Conservation (phyloP, 2,113 vertebrate species). For the Planiliza haematocheilus region DNA sequence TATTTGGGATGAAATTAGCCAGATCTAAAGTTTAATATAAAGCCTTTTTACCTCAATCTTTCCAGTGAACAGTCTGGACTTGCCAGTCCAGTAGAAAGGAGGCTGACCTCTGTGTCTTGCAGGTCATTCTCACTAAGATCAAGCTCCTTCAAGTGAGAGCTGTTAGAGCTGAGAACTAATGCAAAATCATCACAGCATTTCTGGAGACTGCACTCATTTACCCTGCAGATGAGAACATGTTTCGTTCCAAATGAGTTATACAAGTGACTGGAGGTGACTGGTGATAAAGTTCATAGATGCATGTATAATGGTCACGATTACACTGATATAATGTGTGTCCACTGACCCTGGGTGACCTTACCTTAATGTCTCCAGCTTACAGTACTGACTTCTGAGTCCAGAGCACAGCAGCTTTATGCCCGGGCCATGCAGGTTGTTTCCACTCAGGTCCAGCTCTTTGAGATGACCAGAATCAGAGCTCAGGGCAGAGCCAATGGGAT, state of each 20-base stretch:
- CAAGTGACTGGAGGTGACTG: too few species aligned
- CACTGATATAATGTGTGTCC: not conserved
- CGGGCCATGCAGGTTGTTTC: constrained; percentile 50
- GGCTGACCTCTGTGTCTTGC: constrained; percentile 29
- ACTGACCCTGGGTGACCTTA: not conserved
- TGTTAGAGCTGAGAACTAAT: constrained; percentile 15
- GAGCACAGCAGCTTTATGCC: constrained; percentile 42
- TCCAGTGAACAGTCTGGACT: constrained; percentile 28
- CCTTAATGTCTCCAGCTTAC: constrained; percentile 54
- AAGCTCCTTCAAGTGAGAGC: constrained; percentile 23
- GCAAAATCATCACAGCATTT: constrained; percentile 38
- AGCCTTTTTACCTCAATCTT: constrained; percentile 21
- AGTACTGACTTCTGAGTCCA: constrained; percentile 36
- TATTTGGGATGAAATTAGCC: too few species aligned
- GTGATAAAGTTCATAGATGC: not conserved
- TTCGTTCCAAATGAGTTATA: not conserved
- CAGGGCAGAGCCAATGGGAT: constrained; percentile 42
- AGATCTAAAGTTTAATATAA: not conserved
- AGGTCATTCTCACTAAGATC: constrained; percentile 46
- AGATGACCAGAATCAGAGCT: constrained; percentile 22
- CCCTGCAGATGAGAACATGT: constrained; percentile 13
- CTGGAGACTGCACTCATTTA: constrained; percentile 34
- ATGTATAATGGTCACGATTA: too few species aligned
- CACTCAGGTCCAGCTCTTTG: constrained; percentile 57
- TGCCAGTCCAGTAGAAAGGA: constrained; percentile 28